Evolutionary conservation across 2,113 vertebrate species (phyloP), one percentile per base, ranked within the genome.

Genomic region (Osmerus mordax): DNA sequence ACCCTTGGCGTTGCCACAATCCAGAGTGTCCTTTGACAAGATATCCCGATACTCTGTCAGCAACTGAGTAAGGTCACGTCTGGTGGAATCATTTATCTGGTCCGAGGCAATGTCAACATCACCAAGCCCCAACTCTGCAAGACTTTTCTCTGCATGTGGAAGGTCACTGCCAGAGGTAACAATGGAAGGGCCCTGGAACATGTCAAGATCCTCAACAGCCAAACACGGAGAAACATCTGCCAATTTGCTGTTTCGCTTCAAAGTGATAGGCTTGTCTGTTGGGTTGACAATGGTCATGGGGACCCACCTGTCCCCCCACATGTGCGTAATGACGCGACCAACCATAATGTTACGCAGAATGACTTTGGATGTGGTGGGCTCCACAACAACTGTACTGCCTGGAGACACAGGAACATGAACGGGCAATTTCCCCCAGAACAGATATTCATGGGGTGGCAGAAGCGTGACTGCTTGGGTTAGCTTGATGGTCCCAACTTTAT

Each of bases 1-100:
- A 15, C 56, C 55, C 41, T 74, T 65, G 4, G 62, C 71, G 19
- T 77, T 16, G 0, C 70, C 70, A 69, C 66, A 75, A 51, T 80
- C 78, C 18, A 79, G 18, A 16, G 59, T 1, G 47, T 72, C 52
- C 41, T 60, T 80, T 5, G 73, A 75, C 12, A 79, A 76, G 0
- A 79, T n/a, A 29, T 76, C 70, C 1, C 69, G 18, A 3, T 72
- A 76, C 4, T 54, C 16, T 1, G 11, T 29, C 9, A 72, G 59
- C 6, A 65, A 11, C 28, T 72, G 21, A 2, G 53, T 36, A 12
- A 67, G 19, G 6, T 19, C 47, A 2, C 18, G 11, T 21, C 51
- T 67, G 36, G 36, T n/a, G 3, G 52, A 53, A 1, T 6, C 18
- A 21, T 13, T 8, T 2, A 65, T 7, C 21, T 72, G 2, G 11